These are phyloP conservation scores for Anthoscopus minutus DNA, from an alignment of 2,113 vertebrate genomes.

Conservation along the genomic window DNA sequence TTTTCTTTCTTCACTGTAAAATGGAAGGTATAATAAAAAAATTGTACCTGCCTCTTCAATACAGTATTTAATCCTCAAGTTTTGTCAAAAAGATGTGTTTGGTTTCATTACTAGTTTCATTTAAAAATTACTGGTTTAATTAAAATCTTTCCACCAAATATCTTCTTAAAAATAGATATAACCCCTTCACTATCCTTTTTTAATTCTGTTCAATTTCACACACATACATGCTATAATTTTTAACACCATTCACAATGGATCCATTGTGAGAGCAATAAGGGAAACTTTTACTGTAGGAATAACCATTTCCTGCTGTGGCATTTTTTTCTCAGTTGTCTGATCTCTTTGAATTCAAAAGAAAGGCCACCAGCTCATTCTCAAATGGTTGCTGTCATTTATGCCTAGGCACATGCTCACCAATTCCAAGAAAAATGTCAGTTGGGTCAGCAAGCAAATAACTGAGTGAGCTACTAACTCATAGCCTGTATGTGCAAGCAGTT, in stretches of 20 bases:
- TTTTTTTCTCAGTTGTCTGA: background rate
- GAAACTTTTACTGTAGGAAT: background rate
- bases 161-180: background rate
- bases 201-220: background rate
- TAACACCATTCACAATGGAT: background rate
- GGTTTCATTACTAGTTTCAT: background rate
- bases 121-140: background rate
- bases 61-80: background rate
- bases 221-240: background rate
- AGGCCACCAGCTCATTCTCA: background rate
- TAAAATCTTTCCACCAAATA: background rate
- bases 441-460: background rate
- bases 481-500: background rate
- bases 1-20: background rate
- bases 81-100: background rate
- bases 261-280: background rate
- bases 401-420: background rate
- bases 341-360: background rate
- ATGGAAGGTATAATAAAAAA: background rate
- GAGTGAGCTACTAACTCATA: background rate
- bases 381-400: background rate
- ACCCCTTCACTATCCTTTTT: background rate
- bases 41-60: background rate
- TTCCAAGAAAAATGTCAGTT: background rate
- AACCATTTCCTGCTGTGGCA: background rate